Conservation (phyloP, 1,140 invertebrate species). For the Kradibia gibbosae region DNA sequence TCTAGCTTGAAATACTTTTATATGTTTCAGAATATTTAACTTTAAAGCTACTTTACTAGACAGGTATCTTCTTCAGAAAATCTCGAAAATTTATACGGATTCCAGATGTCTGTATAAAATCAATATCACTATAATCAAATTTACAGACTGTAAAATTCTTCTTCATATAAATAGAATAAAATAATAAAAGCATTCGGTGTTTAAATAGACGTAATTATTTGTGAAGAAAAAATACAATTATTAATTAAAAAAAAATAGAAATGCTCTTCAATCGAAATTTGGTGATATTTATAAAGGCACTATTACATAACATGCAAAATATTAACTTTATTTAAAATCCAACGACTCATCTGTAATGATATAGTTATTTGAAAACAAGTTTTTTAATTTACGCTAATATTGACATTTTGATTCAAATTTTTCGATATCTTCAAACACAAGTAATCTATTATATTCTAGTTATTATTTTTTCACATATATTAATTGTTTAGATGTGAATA, state of each 20-base stretch:
- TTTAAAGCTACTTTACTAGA: background rate
- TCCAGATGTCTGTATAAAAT: background rate
- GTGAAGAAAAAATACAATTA: too few species aligned
- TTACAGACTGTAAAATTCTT: background rate
- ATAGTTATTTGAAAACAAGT: background rate
- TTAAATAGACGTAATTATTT: too few species aligned
- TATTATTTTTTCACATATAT: background rate
- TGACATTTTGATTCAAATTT: background rate
- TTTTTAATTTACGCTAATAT: background rate
- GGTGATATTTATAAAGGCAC: background rate
- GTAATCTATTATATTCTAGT: background rate
- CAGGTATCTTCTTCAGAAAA: background rate
- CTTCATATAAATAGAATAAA: background rate
- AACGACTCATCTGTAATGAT: background rate
- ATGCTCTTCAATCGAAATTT: background rate
- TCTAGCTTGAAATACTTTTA: background rate
- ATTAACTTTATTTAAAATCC: background rate
- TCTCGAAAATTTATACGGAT: background rate
- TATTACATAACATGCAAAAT: background rate
- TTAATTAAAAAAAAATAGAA: too few species aligned
- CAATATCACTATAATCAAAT: background rate
- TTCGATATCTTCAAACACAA: background rate
- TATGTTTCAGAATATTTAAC: background rate
- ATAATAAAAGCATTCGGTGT: too few species aligned
- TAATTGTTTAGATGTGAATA: too few species aligned